Evolutionary conservation across 2,888 invertebrate genomes (phyloP), one percentile per base, ranked within the genome.

Genomic region (Drosophila paranaensis): DNA sequence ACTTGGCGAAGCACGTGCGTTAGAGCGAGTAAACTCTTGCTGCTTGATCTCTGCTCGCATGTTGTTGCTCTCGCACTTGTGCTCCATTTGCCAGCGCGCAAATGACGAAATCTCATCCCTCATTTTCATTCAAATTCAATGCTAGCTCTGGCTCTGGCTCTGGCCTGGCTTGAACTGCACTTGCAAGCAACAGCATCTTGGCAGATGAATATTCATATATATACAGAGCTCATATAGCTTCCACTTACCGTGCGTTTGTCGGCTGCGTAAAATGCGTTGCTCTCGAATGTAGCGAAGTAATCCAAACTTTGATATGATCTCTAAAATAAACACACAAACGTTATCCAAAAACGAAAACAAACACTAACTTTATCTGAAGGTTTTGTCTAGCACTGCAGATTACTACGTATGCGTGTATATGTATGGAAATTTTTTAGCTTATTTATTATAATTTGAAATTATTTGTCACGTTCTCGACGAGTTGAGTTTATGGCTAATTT

Each of bases 31-130:
- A 66, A 71, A 64, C 66, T 58, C 56, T 62, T 42, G 43, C 16
- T 45, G 54, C 40, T 13, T 55, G 74, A 70, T 56, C 63, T 48
- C 57, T 45, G 77, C 54, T 54, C 55, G 43, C 42, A 39, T 62
- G 35, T 27, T 54, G 37, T 61, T 54, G 37, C 58, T 50, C 46
- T 71, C 63, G 11, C 75, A 60, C 58, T 67, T 55, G 60, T 40
- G 66, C 60, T n/a, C 30, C 46, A 40, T n/a, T 40, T 46, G 51
- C 40, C 45, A 51, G 45, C 66, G 67, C 57, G 50, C 30, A 60
- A 71, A 77, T 89, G 89, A 88, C 89, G 87, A 90, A 90, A 90
- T 82, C 73, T 65, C 64, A 85, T 73, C 86, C 88, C 85, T 77
- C 73, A 66, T 71, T 82, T 75, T 42, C 63, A 68, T 75, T 73